A percentile compares a stretch with the other conserved stretches of the same genome.
Evolutionary conservation across 2,888 invertebrate species (phyloP).

Genomic region (Pristionchus japonicus): DNA sequence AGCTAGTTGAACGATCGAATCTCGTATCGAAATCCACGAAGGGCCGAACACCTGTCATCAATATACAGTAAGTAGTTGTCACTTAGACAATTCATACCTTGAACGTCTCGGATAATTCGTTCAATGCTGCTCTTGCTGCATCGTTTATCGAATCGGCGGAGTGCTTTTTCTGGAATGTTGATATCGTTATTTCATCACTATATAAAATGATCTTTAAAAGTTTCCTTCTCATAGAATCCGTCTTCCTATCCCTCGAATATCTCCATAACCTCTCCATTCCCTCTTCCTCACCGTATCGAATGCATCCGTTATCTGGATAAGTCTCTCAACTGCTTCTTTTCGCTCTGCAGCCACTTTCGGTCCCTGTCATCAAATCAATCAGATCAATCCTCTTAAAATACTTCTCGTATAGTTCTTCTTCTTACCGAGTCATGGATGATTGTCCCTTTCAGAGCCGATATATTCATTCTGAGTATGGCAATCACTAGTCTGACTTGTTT

Average conservation of each 20-base stretch:
- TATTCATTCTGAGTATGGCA: conserved; percentile 31
- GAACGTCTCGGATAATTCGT: conserved; percentile 14
- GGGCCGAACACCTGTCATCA: conserved; percentile 2
- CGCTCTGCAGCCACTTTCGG: background rate
- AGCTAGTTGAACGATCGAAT: background rate
- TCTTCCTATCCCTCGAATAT: too few species aligned
- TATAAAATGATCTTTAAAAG: background rate
- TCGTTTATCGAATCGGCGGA: background rate
- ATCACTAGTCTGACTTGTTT: conserved; percentile 10
- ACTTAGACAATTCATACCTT: background rate
- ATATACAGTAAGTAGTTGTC: background rate
- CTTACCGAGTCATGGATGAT: background rate
- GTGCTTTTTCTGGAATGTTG: background rate
- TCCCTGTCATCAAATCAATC: background rate
- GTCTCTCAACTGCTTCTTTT: background rate
- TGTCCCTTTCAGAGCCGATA: background rate
- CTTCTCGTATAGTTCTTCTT: background rate
- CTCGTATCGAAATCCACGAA: background rate
- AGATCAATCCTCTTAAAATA: background rate
- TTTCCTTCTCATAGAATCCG: too few species aligned
- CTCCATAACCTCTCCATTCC: background rate
- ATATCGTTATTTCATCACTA: background rate
- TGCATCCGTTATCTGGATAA: background rate
- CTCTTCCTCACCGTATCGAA: background rate
- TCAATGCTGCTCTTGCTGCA: background rate